Evolutionary conservation across 2,797 vertebrate genomes (phyloP).

Genomic region (Australoheros facetus): DNA sequence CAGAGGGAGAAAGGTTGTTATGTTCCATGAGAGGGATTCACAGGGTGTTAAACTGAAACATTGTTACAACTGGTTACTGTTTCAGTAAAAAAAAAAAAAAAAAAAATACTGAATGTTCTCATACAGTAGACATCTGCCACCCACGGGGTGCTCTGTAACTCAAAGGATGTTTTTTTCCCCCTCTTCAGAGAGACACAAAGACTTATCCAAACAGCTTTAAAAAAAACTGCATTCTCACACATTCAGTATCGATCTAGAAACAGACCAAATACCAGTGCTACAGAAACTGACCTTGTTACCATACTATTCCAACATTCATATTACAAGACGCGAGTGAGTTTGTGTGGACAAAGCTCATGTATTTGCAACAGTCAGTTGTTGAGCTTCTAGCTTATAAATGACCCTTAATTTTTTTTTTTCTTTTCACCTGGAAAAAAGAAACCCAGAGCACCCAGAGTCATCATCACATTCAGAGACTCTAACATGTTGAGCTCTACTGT

Average conservation of each 20-base stretch:
- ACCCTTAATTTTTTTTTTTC: not conserved
- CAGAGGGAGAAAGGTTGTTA: conserved; percentile 72
- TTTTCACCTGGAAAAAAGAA: not conserved
- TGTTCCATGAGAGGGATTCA: conserved; percentile 78
- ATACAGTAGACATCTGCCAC: conserved; percentile 69
- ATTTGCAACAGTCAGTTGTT: not conserved
- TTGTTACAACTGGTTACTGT: conserved; percentile 73
- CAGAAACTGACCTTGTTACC: conserved; percentile 18
- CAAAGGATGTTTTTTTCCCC: conserved; percentile 13
- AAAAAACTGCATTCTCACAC: conserved; percentile 23
- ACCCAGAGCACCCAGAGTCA: not conserved
- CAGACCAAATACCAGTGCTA: conserved; percentile 10
- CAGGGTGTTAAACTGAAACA: conserved; percentile 76
- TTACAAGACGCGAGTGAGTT: not conserved
- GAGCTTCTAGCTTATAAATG: not conserved
- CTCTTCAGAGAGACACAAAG: conserved; percentile 22
- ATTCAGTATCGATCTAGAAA: conserved; percentile 44
- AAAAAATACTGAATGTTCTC: conserved; percentile 55
- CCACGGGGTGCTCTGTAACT: conserved; percentile 40
- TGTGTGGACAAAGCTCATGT: not conserved
- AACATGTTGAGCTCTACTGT: conserved; percentile 27
- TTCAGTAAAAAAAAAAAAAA: conserved; percentile 53
- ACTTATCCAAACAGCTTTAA: conserved; percentile 15
- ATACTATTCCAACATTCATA: conserved; percentile 5
- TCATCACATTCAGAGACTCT: conserved; percentile 20